Evolutionary conservation across 2,797 vertebrate species (phyloP), one percentile per base, ranked within the genome.

Genomic region (Emys orbicularis): DNA sequence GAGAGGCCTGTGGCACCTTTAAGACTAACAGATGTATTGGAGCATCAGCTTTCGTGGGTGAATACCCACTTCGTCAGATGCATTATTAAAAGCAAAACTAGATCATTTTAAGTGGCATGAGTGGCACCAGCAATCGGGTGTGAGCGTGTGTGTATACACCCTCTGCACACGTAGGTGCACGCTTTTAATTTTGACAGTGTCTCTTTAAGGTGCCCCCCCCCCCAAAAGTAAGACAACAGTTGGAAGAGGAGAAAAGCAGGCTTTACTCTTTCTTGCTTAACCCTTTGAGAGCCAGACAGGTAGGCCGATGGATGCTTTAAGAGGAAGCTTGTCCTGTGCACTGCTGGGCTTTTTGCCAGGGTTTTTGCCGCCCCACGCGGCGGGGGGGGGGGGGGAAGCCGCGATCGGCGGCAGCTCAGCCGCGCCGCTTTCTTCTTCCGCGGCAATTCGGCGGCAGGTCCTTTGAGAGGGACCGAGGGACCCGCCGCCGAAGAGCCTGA

Each of bases 201-300:
- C 87, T 49, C 92, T 95, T 94, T 95, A 94, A 90, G 86, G 61
- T 86, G 74, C 37, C 93, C 79, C 25, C 2, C 25, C 89, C 90
- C 83, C 82, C 72, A 37, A 85, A 68, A 86, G 74, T 54, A 91
- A 92, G 92, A 72, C 85, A 90, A 92, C 88, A 89, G 72, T 54
- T 61, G 90, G 41, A 34, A 82, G 90, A 94, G 81, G 90, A 94
- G 90, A 80, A 96, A 89, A 93, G 81, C 74, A n/a, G 83, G 50
- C 87, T 92, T 65, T 27, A 57, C 83, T 88, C 68, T 80, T 57
- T 81, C 87, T 92, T 68, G 92, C 47, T 92, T 96, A 96, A 92
- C 93, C 92, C 93, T 91, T 56, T 2, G 47, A 53, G 88, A 25
- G n/a, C 86, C 1, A 0, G 57, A 11, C 41, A 82, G 31, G 37